These are phyloP conservation scores for Parnassius apollo DNA, from an alignment of 2,888 invertebrate species.

Conservation along the genomic window DNA sequence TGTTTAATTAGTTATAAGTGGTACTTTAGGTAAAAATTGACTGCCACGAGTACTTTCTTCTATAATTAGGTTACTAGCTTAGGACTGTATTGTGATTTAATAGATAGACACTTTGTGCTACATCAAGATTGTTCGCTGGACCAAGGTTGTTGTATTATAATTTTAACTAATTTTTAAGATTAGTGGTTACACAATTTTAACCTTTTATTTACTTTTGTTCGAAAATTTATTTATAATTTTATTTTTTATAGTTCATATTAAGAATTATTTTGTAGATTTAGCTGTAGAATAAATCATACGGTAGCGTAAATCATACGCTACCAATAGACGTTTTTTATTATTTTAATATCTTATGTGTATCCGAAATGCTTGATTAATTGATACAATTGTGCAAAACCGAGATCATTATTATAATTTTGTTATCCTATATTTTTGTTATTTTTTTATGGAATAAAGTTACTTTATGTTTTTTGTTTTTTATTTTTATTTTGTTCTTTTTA, in stretches of 20 bases:
- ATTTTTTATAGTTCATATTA: too few relatives aligned
- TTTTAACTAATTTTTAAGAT: constrained; percentile 13
- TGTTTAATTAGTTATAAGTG: constrained; percentile 56
- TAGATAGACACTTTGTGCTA: constrained; percentile 46
- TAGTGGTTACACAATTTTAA: constrained; percentile 20
- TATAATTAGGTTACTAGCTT: constrained; percentile 46
- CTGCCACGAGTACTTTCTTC: constrained; percentile 48
- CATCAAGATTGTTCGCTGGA: constrained; percentile 43
- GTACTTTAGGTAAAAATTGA: constrained; percentile 44
- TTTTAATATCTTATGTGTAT: too few relatives aligned
- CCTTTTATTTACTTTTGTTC: constrained; percentile 26
- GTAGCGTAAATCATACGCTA: too few relatives aligned
- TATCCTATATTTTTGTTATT: constrained; percentile 24
- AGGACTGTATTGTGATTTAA: constrained; percentile 44
- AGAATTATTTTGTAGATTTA: too few relatives aligned
- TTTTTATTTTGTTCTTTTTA: constrained; percentile 31
- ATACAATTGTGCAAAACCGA: too few relatives aligned
- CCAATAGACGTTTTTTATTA: too few relatives aligned
- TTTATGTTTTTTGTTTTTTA: constrained; percentile 24
- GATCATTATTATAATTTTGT: background rate
- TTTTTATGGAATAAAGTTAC: constrained; percentile 27
- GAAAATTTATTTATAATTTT: too few relatives aligned
- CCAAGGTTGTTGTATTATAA: constrained; percentile 55
- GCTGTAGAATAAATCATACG: too few relatives aligned
- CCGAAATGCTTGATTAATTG: too few relatives aligned